Evolutionary conservation across 2,113 vertebrate species (phyloP), one percentile per base, ranked within the genome.

Genomic region (Tenebrosternarchus preto): DNA sequence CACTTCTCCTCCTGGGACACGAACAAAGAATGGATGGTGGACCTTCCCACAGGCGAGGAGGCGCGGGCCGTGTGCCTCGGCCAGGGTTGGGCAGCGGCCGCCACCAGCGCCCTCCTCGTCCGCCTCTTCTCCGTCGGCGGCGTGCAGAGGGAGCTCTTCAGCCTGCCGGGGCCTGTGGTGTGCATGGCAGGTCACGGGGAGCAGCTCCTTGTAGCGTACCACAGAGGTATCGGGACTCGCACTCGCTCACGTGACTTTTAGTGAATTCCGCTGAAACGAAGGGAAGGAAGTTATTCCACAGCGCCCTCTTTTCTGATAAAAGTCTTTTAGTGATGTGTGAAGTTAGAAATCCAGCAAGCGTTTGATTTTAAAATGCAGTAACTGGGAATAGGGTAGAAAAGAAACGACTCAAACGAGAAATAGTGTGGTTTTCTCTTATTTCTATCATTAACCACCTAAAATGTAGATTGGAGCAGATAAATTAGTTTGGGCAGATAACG

Each of bases 1-100:
- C 96, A 99, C 90, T 98, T 99, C 85, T 94, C 93, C 16, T 97
- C 96, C 0, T 99, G 97, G 97, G 97, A 99, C 88, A 93, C 95
- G 56, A 98, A 92, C 67, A 99, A 99, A 86, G 98, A 99, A 76
- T 99, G 98, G 98, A 94, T 96, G 3, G 93, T 98, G 70, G 98
- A 99, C 81, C 93, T 99, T 89, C 95, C 94, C 0, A 85, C 86
- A 55, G 93, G 91, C 39, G 98, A 99, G 85, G 96, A 98, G 1
- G 88, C 91, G 2, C 85, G 89, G 83, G 95, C 95, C 2, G 17
- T 99, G 84, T 98, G 96, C 57, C 86, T 98, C 0, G 98, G 97
- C 5, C 95, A 92, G 61, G 94, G 96, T 73, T 99, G 97, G 97
- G 95, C 88, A 5, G 98, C 97, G 0, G 95, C 94, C 7, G 96